These are phyloP conservation scores for Napeogenes inachia DNA, from an alignment of 2,888 invertebrate species.

Conservation along the genomic window DNA sequence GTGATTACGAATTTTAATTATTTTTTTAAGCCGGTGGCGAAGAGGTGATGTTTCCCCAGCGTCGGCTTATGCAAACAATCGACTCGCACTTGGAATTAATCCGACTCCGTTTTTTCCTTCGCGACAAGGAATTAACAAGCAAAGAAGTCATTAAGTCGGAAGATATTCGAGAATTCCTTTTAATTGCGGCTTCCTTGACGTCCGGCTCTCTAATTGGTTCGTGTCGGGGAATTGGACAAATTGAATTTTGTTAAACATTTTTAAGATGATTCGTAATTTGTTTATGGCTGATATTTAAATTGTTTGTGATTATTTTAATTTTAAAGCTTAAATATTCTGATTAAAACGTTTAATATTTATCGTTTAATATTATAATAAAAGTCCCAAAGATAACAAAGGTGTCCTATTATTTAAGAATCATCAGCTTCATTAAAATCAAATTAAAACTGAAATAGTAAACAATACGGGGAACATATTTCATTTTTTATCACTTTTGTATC, in stretches of 20 bases:
- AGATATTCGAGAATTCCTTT: conserved; percentile 74
- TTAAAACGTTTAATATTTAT: conserved; percentile 16
- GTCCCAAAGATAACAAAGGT: background rate
- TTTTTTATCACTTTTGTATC: conserved; percentile 40
- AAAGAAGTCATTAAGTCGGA: conserved; percentile 77
- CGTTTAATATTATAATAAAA: background rate
- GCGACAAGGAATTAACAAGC: conserved; percentile 78
- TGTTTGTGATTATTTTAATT: conserved; percentile 25
- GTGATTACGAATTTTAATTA: conserved; percentile 79
- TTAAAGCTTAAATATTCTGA: conserved; percentile 18
- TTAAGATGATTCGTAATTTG: conserved; percentile 34
- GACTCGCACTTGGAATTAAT: conserved; percentile 78
- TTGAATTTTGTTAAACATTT: conserved; percentile 53
- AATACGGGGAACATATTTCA: conserved; percentile 12
- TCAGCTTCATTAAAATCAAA: background rate
- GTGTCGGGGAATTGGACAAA: conserved; percentile 63
- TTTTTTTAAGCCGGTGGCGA: conserved; percentile 77
- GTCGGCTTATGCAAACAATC: conserved; percentile 77
- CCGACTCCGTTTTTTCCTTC: conserved; percentile 71
- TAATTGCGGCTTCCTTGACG: conserved; percentile 73
- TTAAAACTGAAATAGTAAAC: no score
- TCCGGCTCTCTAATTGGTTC: conserved; percentile 73
- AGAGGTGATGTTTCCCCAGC: conserved; percentile 74
- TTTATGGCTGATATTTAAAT: conserved; percentile 25
- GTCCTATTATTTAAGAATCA: background rate